A percentile compares a stretch with the other conserved stretches of the same genome.
Evolutionary conservation across 2,888 invertebrate genomes (phyloP).

Genomic region (Cheilosia urbana): DNA sequence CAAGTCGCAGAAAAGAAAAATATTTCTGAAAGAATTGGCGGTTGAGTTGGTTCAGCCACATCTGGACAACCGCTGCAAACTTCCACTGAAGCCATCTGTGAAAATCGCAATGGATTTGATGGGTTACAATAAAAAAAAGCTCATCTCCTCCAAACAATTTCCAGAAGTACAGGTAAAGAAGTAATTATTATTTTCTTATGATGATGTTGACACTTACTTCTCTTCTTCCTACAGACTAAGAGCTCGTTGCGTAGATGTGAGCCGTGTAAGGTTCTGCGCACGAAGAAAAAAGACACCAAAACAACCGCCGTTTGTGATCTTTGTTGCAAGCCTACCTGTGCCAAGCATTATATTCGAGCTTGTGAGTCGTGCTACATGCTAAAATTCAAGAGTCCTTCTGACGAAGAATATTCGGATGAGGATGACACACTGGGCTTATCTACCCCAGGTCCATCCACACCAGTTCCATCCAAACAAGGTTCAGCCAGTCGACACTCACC

Average conservation of each 20-base stretch:
- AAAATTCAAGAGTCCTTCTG: background rate
- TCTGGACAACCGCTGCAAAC: background rate
- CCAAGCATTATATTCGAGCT: background rate
- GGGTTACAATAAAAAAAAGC: no score
- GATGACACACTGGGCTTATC: no score
- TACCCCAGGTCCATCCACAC: no score
- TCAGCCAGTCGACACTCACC: no score
- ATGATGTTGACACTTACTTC: background rate
- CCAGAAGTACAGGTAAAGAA: no score
- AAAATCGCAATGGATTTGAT: no score
- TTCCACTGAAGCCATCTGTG: no score
- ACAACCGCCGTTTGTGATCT: background rate
- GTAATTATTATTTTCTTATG: no score
- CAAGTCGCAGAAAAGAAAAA: background rate
- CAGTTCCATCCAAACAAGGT: no score
- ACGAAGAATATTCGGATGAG: no score
- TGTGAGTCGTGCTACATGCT: background rate
- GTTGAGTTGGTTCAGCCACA: background rate
- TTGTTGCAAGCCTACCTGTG: background rate
- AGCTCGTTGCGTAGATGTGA: background rate
- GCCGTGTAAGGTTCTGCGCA: slow-evolving; percentile 8
- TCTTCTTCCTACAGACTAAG: slow-evolving; percentile 13
- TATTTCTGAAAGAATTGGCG: slow-evolving; percentile 1
- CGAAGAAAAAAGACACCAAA: no score
- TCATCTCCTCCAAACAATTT: background rate